These are phyloP conservation scores for Maccullochella peelii DNA, from an alignment of 2,113 vertebrate genomes.

Conservation along the genomic window DNA sequence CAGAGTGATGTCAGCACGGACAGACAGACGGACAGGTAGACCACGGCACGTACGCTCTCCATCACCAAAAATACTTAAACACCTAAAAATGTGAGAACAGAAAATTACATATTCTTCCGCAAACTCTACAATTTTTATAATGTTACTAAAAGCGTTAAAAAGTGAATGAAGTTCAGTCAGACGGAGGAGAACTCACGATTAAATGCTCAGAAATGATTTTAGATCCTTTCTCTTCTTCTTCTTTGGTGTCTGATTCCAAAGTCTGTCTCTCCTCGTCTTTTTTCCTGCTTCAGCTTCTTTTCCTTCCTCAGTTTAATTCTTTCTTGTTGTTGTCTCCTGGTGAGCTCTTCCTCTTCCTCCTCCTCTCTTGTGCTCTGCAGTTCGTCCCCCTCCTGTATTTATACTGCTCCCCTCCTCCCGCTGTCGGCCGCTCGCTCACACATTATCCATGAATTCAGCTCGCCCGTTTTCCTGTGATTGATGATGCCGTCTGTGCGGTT, in stretches of 20 bases:
- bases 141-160: background rate
- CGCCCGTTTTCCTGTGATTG: constrained; percentile 37
- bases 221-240: background rate
- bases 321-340: background rate
- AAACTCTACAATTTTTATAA: background rate
- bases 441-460: constrained; percentile 54
- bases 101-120: background rate
- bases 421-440: background rate
- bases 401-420: constrained; percentile 34
- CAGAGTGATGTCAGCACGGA: constrained; percentile 64
- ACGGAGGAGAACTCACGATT: background rate
- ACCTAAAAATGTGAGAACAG: background rate
- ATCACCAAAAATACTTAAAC: constrained; percentile 21
- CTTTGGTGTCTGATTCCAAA: constrained; percentile 12
- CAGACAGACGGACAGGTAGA: constrained; percentile 73
- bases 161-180: background rate
- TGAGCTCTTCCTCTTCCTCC: constrained; percentile 1
- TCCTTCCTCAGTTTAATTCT: background rate
- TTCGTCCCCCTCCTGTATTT: constrained; percentile 46
- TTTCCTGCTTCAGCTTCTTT: background rate
- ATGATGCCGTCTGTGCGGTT: constrained; percentile 31
- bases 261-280: background rate
- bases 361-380: background rate
- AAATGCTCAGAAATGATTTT: background rate
- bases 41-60: constrained; percentile 54